These are phyloP conservation scores for Conops quadrifasciatus DNA, from an alignment of 2,888 invertebrate species.

Conservation along the genomic window DNA sequence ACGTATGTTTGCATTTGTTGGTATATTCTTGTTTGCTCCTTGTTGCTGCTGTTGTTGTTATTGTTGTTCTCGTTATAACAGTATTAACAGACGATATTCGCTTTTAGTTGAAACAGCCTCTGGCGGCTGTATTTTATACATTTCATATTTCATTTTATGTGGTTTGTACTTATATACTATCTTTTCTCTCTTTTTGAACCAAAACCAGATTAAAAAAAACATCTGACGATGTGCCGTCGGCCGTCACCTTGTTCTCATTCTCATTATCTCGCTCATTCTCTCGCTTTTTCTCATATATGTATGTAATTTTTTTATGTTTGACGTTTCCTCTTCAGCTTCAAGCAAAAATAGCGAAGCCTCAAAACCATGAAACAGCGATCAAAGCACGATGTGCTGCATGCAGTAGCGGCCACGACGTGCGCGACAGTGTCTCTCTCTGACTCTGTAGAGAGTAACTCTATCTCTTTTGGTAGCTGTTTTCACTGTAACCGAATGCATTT, in stretches of 20 bases:
- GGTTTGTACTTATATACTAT: too few relatives aligned
- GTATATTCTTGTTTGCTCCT: background rate
- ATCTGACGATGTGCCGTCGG: conserved; percentile 5
- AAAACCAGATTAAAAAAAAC: too few relatives aligned
- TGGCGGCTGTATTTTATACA: conserved; percentile 10
- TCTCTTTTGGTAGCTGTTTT: too few relatives aligned
- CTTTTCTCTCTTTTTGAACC: too few relatives aligned
- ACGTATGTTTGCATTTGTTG: conserved; percentile 3
- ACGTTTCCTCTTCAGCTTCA: too few relatives aligned
- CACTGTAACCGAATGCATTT: too few relatives aligned
- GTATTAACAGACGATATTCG: background rate
- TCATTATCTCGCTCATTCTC: conserved; percentile 7
- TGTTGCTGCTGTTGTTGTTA: conserved; percentile 16
- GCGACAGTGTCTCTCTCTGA: too few relatives aligned
- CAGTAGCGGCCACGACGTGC: too few relatives aligned
- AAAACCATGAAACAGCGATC: conserved; percentile 11
- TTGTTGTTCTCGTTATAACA: background rate
- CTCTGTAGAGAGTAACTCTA: too few relatives aligned
- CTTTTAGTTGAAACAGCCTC: background rate
- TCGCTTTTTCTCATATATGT: background rate
- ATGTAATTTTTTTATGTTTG: too few relatives aligned
- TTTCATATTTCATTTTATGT: conserved; percentile 12
- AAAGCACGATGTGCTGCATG: background rate
- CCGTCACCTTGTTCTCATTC: conserved; percentile 3
- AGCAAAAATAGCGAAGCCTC: too few relatives aligned